These are phyloP conservation scores for Choreutis nemorana DNA, from an alignment of 2,888 invertebrate genomes.

Conservation along the genomic window DNA sequence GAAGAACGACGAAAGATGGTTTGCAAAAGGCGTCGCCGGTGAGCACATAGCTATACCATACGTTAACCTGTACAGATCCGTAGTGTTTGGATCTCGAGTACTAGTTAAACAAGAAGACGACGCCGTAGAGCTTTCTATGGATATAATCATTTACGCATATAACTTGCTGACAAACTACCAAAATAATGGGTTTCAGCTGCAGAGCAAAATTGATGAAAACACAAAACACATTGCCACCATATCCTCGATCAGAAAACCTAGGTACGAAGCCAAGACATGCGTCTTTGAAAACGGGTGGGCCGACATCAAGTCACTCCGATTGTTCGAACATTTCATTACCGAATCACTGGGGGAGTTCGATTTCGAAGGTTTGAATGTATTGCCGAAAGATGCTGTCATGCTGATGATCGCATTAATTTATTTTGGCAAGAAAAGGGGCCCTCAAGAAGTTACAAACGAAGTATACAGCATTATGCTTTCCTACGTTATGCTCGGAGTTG, in stretches of 20 bases:
- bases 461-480: constrained; percentile 20
- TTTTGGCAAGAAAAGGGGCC: constrained; percentile 15
- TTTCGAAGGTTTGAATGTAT: constrained; percentile 10
- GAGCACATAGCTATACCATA: constrained; percentile 13
- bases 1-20: constrained; percentile 17
- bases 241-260: constrained; percentile 15
- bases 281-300: constrained; percentile 29
- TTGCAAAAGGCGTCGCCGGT: constrained; percentile 17
- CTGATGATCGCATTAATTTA: constrained; percentile 22
- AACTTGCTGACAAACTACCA: constrained; percentile 23
- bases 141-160: constrained; percentile 24
- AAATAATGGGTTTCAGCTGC: constrained; percentile 4
- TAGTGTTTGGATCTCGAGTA: constrained; percentile 10
- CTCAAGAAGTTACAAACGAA: constrained; percentile 10
- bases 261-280: constrained; percentile 12
- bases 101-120: constrained; percentile 14
- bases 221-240: not conserved
- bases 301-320: constrained; percentile 9
- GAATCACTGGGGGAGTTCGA: constrained; percentile 11
- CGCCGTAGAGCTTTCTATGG: constrained; percentile 16
- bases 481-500: constrained; percentile 17
- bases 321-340: constrained; percentile 18
- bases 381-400: constrained; percentile 18
- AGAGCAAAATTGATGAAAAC: not conserved
- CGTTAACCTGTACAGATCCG: constrained; percentile 13